phyloP scores from a whole-genome alignment of 2,888 invertebrate genomes.

The Baronia brevicornis region DNA sequence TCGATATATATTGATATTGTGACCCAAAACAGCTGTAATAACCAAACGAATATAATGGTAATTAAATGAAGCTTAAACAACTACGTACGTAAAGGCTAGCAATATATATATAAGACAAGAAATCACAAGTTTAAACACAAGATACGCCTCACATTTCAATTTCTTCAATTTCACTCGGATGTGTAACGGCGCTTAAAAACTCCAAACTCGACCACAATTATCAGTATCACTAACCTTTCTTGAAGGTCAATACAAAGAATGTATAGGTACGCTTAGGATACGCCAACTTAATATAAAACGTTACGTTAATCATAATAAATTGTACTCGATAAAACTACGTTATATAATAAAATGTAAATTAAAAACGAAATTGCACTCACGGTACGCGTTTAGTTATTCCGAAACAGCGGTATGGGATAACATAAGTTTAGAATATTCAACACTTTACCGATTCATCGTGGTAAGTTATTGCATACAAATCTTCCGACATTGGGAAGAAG shows the following conservation, averaged over 20 bases:
- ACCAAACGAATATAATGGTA: slow-evolving; percentile 55
- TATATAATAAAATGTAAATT: slow-evolving; percentile 40
- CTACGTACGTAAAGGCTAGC: slow-evolving; percentile 65
- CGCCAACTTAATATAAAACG: slow-evolving; percentile 62
- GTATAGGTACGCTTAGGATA: slow-evolving; percentile 72
- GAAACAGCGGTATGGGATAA: slow-evolving; percentile 38
- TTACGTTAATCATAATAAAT: slow-evolving; percentile 54
- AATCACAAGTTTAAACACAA: slow-evolving; percentile 61
- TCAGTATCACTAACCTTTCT: slow-evolving; percentile 74
- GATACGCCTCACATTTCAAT: slow-evolving; percentile 54
- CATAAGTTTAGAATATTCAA: slow-evolving; percentile 63
- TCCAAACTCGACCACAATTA: slow-evolving; percentile 56
- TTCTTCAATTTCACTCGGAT: slow-evolving; percentile 46
- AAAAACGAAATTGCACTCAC: slow-evolving; percentile 55
- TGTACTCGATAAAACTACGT: slow-evolving; percentile 62
- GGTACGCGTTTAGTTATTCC: slow-evolving; percentile 42
- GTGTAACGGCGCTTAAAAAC: slow-evolving; percentile 51
- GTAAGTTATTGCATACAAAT: slow-evolving; percentile 48
- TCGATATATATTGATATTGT: slow-evolving; percentile 38
- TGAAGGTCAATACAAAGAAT: slow-evolving; percentile 74
- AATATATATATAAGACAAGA: slow-evolving; percentile 59
- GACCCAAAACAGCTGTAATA: slow-evolving; percentile 43
- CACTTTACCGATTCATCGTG: slow-evolving; percentile 57
- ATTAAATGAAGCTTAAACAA: slow-evolving; percentile 65
- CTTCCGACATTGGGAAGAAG: slow-evolving; percentile 46